Conservation (phyloP, 1,140 invertebrate genomes). For the Pantala flavescens region DNA sequence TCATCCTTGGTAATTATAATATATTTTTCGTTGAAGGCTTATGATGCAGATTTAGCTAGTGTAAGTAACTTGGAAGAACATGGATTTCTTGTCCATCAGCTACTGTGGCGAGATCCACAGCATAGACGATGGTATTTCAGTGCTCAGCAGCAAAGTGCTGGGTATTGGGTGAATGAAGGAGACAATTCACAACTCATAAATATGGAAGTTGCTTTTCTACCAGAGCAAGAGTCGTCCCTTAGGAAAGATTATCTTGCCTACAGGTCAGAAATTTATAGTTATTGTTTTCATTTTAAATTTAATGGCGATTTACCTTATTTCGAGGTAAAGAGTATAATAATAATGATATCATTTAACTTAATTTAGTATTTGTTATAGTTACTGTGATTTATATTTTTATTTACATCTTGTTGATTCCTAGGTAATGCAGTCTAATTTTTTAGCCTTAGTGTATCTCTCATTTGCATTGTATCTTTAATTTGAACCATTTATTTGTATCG, state of each 20-base stretch:
- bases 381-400: no score
- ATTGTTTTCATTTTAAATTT: constrained; percentile 23
- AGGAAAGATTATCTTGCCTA: constrained; percentile 49
- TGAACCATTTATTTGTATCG: no score
- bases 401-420: no score
- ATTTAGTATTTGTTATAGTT: no score
- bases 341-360: no score
- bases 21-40: constrained; percentile 37
- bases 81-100: constrained; percentile 65
- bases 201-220: constrained; percentile 73
- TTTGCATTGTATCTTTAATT: no score
- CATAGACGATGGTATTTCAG: constrained; percentile 80
- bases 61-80: constrained; percentile 77
- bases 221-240: constrained; percentile 37
- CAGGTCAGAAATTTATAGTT: constrained; percentile 31
- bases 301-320: constrained; percentile 31
- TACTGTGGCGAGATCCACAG: constrained; percentile 71
- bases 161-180: constrained; percentile 73
- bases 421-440: no score
- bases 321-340: no score
- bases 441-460: no score
- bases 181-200: constrained; percentile 64
- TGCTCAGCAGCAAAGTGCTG: constrained; percentile 56
- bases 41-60: constrained; percentile 67
- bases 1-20: neutral